Evolutionary conservation across 2,888 invertebrate species (phyloP).

Genomic region (Eudasyphora cyanicolor): DNA sequence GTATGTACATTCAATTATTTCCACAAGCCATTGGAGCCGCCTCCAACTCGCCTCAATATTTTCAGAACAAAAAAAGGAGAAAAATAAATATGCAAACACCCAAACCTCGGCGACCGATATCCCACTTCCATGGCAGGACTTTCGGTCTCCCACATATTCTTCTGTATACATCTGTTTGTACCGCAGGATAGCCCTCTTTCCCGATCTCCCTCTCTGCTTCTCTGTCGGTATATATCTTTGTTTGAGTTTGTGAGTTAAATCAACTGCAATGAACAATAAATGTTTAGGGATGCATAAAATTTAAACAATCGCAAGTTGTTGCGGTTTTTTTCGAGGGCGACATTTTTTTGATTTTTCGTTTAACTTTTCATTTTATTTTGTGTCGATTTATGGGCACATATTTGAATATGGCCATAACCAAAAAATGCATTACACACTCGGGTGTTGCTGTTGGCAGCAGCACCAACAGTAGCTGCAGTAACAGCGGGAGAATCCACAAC

Average conservation of each 20-base stretch:
- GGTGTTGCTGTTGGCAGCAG: neutral
- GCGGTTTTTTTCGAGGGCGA: neutral
- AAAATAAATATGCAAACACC: slow-evolving; percentile 1
- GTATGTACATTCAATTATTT: slow-evolving; percentile 28
- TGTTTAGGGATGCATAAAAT: slow-evolving; percentile 60
- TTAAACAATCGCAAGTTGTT: slow-evolving; percentile 47
- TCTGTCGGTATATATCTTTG: too few species aligned
- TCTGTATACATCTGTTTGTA: neutral
- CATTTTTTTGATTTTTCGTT: slow-evolving; percentile 15
- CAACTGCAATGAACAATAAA: slow-evolving; percentile 58
- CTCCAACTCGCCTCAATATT: neutral
- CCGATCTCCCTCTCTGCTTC: too few species aligned
- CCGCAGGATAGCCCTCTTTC: too few species aligned
- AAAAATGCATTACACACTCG: slow-evolving; percentile 9
- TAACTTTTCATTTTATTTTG: neutral
- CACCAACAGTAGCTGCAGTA: neutral
- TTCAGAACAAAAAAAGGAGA: neutral
- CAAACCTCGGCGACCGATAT: neutral
- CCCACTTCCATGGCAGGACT: too few species aligned
- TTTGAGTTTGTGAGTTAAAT: slow-evolving; percentile 57
- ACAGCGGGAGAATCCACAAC: neutral
- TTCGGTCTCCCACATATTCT: neutral
- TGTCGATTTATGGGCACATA: slow-evolving; percentile 8
- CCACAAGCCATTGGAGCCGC: neutral
- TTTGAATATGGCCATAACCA: slow-evolving; percentile 2